A percentile compares a stretch with the other conserved stretches of the same genome.
These are phyloP conservation scores for Neodiprion virginianus DNA, from an alignment of 1,140 invertebrate species.

Conservation along the genomic window DNA sequence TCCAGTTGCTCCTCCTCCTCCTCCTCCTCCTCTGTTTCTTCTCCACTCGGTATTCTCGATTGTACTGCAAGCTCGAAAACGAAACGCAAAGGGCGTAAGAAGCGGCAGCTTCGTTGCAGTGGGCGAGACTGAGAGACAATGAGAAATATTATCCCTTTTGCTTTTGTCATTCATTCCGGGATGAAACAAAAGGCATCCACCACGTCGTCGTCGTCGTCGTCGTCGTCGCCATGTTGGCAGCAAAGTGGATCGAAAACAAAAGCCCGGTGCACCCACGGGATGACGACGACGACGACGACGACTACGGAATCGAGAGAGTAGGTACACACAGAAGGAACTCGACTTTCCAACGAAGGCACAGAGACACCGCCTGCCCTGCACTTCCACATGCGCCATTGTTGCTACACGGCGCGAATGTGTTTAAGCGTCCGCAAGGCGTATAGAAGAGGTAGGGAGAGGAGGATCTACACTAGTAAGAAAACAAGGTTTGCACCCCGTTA, in stretches of 20 bases:
- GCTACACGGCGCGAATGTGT: too few relatives aligned
- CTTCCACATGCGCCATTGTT: too few relatives aligned
- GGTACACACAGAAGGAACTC: not conserved
- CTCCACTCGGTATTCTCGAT: not conserved
- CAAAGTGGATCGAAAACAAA: constrained; percentile 52
- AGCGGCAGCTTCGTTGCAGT: not conserved
- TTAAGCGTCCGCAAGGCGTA: not conserved
- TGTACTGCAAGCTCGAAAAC: not conserved
- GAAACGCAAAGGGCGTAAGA: constrained; percentile 9
- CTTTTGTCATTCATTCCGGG: constrained; percentile 32
- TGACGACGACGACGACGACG: constrained; percentile 9
- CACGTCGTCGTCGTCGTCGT: not conserved
- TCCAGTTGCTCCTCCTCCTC: not conserved
- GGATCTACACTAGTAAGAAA: constrained; percentile 9
- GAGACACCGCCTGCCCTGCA: too few relatives aligned
- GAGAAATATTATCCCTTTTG: constrained; percentile 36
- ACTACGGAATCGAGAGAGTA: constrained; percentile 21
- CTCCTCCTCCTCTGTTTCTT: too few relatives aligned
- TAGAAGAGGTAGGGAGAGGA: not conserved
- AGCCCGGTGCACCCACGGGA: constrained; percentile 40
- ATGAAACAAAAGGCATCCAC: constrained; percentile 37
- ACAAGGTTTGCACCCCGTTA: not conserved
- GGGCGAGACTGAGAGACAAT: constrained; percentile 28
- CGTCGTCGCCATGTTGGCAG: constrained; percentile 29
- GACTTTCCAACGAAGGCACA: too few relatives aligned